Evolutionary conservation across 2,113 vertebrate species (phyloP).

Genomic region (Menura novaehollandiae): DNA sequence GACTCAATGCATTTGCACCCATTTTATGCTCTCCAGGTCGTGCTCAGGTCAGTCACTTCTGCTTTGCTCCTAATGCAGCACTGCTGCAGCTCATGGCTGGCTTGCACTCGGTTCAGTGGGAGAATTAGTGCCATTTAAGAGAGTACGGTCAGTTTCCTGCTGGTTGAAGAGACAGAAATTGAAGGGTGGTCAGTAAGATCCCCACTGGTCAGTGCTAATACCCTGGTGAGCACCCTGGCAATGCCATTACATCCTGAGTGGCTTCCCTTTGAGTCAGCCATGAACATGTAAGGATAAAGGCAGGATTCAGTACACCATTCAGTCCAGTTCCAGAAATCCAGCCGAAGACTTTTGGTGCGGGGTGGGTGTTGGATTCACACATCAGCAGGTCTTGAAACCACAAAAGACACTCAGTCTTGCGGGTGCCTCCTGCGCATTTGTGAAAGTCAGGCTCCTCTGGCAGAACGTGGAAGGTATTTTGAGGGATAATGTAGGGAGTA

Average conservation of each 20-base stretch:
- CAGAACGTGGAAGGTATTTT: background rate
- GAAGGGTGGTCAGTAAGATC: background rate
- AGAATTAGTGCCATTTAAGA: background rate
- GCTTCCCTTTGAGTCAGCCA: background rate
- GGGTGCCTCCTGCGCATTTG: background rate
- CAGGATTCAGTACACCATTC: background rate
- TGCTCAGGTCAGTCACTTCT: background rate
- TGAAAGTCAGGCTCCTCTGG: background rate
- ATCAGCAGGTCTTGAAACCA: background rate
- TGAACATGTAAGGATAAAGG: background rate
- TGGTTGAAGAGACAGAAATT: background rate
- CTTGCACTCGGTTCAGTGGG: background rate
- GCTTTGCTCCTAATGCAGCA: background rate
- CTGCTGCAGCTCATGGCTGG: background rate
- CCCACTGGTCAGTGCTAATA: background rate
- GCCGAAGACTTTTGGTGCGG: background rate
- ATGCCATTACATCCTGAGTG: rapidly evolving
- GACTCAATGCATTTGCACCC: background rate
- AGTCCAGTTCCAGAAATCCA: background rate
- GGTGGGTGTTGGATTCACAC: background rate
- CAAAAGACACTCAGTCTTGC: background rate
- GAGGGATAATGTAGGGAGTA: rapidly evolving
- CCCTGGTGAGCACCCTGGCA: background rate
- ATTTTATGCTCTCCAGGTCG: background rate
- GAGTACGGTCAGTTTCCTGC: background rate